Percentiles rank a stretch among this genome's conserved stretches.
These are phyloP conservation scores for Achlya flavicornis DNA, from an alignment of 2,888 invertebrate genomes.

Conservation along the genomic window DNA sequence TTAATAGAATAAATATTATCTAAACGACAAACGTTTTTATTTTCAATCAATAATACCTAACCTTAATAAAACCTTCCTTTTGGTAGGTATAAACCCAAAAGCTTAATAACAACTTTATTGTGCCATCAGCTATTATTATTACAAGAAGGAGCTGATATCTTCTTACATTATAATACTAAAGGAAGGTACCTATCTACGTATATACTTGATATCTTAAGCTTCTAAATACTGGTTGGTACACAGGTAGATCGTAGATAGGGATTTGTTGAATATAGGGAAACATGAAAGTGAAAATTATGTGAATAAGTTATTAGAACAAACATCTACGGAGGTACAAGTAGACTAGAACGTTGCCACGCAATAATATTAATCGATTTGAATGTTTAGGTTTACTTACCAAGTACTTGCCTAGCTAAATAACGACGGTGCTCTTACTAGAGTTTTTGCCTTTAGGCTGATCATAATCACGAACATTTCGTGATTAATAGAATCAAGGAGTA, in stretches of 20 bases:
- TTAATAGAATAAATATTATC: background rate
- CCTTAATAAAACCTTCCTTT: background rate
- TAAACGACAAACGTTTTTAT: background rate
- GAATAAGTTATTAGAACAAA: constrained; percentile 8
- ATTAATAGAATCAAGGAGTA: background rate
- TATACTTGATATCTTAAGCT: constrained; percentile 2
- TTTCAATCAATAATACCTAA: background rate
- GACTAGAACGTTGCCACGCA: background rate
- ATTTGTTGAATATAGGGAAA: background rate
- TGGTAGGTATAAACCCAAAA: background rate
- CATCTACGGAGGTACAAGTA: background rate
- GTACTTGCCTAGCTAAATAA: background rate
- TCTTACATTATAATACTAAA: background rate
- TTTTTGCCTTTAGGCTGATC: background rate
- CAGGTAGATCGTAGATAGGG: constrained; percentile 7
- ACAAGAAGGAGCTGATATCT: background rate
- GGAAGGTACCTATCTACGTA: background rate
- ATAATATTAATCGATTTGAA: constrained; percentile 1
- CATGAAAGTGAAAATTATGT: constrained; percentile 5
- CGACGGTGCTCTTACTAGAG: background rate
- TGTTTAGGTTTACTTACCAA: background rate
- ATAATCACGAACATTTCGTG: background rate
- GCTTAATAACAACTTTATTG: constrained; percentile 3
- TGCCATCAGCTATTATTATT: background rate
- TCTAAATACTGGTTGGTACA: background rate